These are phyloP conservation scores for Anadara kagoshimensis DNA, from an alignment of 1,140 invertebrate species.

Conservation along the genomic window DNA sequence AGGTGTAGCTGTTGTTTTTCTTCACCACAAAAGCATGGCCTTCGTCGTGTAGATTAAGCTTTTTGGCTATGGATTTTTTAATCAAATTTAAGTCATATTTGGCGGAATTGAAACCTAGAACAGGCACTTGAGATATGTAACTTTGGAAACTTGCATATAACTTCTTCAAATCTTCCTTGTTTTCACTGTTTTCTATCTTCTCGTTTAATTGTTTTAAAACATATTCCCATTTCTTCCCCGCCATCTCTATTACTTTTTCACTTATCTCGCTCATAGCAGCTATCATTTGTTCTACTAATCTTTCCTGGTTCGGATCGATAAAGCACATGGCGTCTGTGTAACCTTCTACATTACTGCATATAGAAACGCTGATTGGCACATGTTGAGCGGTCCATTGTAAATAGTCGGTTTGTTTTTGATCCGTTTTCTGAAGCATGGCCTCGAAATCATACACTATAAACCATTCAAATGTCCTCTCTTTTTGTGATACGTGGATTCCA, in stretches of 20 bases:
- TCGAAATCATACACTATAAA: constrained; percentile 31
- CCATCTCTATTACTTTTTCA: neutral
- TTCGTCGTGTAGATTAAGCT: constrained; percentile 18
- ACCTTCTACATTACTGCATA: constrained; percentile 14
- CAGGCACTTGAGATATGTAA: constrained; percentile 16
- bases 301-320: neutral
- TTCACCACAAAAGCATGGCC: constrained; percentile 28
- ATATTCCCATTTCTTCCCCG: constrained; percentile 17
- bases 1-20: constrained; percentile 27
- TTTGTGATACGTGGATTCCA: constrained; percentile 18
- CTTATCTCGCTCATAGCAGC: constrained; percentile 8
- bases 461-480: constrained; percentile 10
- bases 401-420: constrained; percentile 1
- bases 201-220: constrained; percentile 18
- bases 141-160: constrained; percentile 15
- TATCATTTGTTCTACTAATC: constrained; percentile 13
- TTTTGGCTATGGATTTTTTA: constrained; percentile 26
- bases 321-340: constrained; percentile 10
- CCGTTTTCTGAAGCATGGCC: constrained; percentile 11
- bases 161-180: constrained; percentile 5
- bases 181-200: neutral
- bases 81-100: constrained; percentile 43
- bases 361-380: constrained; percentile 4
- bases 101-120: constrained; percentile 40
- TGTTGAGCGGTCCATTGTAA: constrained; percentile 9